Evolutionary conservation across 2,113 vertebrate species (phyloP).

Genomic region (Lagenorhynchus albirostris): DNA sequence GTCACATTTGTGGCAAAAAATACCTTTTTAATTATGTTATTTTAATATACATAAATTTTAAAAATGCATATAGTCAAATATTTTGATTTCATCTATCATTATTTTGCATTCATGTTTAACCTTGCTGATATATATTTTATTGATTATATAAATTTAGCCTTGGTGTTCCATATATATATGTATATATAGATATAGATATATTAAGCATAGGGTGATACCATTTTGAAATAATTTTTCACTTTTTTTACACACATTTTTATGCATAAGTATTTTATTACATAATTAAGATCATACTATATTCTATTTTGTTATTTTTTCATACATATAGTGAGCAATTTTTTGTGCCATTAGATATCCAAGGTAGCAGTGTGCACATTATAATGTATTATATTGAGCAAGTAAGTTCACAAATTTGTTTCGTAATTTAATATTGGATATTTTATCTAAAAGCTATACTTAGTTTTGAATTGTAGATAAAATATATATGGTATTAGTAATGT

Average conservation of each 20-base stretch:
- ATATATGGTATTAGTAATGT: neutral
- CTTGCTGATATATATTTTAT: neutral
- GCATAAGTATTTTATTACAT: neutral
- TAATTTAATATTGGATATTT: constrained; percentile 23
- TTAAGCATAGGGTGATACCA: neutral
- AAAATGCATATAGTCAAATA: neutral
- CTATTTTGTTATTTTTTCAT: neutral
- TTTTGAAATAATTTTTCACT: neutral
- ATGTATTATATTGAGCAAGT: neutral
- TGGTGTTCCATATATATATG: neutral
- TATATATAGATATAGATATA: neutral
- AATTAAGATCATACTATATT: neutral
- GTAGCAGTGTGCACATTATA: neutral
- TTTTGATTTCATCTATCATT: neutral
- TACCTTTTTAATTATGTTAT: neutral
- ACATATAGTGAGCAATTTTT: neutral
- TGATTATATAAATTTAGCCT: neutral
- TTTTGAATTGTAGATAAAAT: neutral
- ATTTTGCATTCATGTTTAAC: neutral
- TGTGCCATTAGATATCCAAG: neutral
- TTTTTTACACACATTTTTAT: neutral
- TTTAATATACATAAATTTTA: neutral
- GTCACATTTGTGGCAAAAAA: neutral
- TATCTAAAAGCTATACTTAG: neutral
- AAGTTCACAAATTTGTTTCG: neutral